Base-by-base conservation (phyloP, 2,797 vertebrate species). In the Ambastaia sidthimunki region DNA sequence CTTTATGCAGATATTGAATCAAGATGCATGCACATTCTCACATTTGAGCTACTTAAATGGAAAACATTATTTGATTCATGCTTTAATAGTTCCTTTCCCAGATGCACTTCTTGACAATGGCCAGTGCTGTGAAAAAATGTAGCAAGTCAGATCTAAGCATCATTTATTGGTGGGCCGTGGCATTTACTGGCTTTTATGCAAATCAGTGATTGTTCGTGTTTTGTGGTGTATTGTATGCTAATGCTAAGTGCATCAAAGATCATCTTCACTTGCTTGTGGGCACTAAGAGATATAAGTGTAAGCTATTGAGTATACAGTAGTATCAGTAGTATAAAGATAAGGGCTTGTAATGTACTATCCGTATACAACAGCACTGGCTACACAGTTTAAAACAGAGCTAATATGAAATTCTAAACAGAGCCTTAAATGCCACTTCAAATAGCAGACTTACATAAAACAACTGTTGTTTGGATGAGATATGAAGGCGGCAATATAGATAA, bases 211-310 rank as follows among this genome's bases (percentile, higher is more conserved):
- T 13, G 60, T 25, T 25, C 28, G 28, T 28, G 28, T 15, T 62
- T 77, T 11, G 72, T 25, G 21, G 47, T 19, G 12, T 31, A 73
- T 67, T 60, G 70, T 62, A 86, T 81, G 77, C 54, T 83, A 82
- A 82, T 68, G 60, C 66, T 69, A 68, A 82, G 47, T n/a, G 16
- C 34, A 28, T 28, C 28, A 28, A 83, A 13, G 16, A 50, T 86
- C 80, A 41, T 11, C 28, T 28, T 28, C 9, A 41, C 37, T 9
- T 41, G 37, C 37, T 9, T 10, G 9, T 41, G 37, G 37, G 9
- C 7, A 41, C 37, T 9, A 41, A 41, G 7, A 41, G 37, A 41
- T 10, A 41, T 10, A 41, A 41, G 37, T 41, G 37, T 41, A 41
- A 41, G 37, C 9, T 41, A 41, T 41, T 41, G 9, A 9, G 28